A percentile compares a stretch with the other conserved stretches of the same genome.
phyloP scores from a whole-genome alignment of 2,797 vertebrate species.

The Anguilla megastoma region DNA sequence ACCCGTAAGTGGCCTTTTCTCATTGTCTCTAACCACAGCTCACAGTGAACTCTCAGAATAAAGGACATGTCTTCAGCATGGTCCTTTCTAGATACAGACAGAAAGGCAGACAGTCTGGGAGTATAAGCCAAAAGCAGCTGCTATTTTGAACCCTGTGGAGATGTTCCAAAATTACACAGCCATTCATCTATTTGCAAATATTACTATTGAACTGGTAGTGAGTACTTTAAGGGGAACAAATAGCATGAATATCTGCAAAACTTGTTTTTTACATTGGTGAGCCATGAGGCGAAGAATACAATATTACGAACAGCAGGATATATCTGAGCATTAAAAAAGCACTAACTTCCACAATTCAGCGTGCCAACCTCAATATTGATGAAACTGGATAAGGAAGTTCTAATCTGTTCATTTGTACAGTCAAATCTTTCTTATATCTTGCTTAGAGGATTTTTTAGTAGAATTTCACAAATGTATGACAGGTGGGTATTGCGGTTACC shows the following conservation, averaged over 20 bases:
- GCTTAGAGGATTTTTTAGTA: not conserved
- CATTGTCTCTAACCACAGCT: not conserved
- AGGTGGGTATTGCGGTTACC: not conserved
- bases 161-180: not conserved
- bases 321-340: not conserved
- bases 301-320: not conserved
- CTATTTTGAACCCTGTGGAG: not conserved
- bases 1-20: not conserved
- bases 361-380: not conserved
- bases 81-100: not conserved
- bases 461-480: not conserved
- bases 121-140: not conserved
- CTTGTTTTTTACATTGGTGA: not conserved
- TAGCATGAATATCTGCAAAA: not conserved
- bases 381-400: not conserved
- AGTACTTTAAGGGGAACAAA: not conserved
- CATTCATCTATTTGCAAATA: not conserved
- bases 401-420: not conserved
- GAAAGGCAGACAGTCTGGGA: not conserved
- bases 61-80: not conserved
- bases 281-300: not conserved
- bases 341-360: not conserved
- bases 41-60: not conserved
- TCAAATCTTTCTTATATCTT: not conserved
- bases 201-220: too few relatives aligned